A percentile compares a stretch with the other conserved stretches of the same genome.
Conservation (phyloP, 2,797 vertebrate species). For the Argyrosomus regius region DNA sequence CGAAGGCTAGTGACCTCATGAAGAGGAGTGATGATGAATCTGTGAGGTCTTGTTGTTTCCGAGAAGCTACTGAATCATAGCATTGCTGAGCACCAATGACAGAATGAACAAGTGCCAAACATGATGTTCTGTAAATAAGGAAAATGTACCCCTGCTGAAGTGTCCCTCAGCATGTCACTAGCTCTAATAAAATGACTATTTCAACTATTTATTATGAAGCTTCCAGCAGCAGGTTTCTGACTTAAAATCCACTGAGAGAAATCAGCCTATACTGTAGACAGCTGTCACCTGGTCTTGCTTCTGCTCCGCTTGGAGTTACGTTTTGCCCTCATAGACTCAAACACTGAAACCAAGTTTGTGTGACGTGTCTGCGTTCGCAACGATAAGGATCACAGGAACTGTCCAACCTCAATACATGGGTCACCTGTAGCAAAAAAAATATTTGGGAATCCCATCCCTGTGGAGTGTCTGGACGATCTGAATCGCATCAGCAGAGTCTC, state of each 20-base stretch:
- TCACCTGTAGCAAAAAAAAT: constrained; percentile 51
- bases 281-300: constrained; percentile 46
- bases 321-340: not conserved
- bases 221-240: constrained; percentile 22
- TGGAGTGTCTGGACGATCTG: constrained; percentile 51
- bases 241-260: constrained; percentile 1
- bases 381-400: constrained; percentile 36
- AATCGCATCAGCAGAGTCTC: constrained; percentile 56
- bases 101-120: not conserved
- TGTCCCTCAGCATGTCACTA: constrained; percentile 6
- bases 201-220: constrained; percentile 17
- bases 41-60: constrained; percentile 11
- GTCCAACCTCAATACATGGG: constrained; percentile 43
- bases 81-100: not conserved
- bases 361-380: constrained; percentile 22
- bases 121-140: not conserved
- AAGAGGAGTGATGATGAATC: constrained; percentile 5
- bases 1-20: not conserved
- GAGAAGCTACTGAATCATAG: not conserved
- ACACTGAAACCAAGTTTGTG: constrained; percentile 20
- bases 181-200: constrained; percentile 10
- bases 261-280: constrained; percentile 3
- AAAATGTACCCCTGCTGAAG: constrained; percentile 5
- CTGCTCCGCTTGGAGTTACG: not conserved
- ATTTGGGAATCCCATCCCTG: constrained; percentile 51